Conservation (phyloP, 2,888 invertebrate genomes). For the Azorinus chamasolen region DNA sequence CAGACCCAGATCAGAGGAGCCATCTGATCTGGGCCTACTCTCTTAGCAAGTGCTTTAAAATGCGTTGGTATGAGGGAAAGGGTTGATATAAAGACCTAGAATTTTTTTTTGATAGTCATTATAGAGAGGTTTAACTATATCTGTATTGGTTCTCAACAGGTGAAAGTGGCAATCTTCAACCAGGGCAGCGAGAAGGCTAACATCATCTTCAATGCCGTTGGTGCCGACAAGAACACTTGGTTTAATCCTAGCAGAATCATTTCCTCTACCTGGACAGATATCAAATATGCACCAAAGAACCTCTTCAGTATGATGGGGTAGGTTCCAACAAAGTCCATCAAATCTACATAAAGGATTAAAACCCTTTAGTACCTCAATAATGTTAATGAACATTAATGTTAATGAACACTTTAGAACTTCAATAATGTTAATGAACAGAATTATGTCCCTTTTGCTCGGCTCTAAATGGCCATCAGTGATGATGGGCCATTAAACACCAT, state of each 20-base stretch:
- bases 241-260: slow-evolving; percentile 64
- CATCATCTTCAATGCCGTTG: slow-evolving; percentile 69
- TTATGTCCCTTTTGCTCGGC: no score
- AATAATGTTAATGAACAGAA: no score
- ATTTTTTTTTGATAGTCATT: neutral
- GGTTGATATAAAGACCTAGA: neutral
- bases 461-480: no score
- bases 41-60: neutral
- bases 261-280: slow-evolving; percentile 68
- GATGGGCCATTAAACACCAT: no score
- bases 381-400: no score
- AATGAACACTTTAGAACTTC: no score
- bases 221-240: slow-evolving; percentile 70
- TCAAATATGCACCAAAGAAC: slow-evolving; percentile 64
- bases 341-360: no score
- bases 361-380: no score
- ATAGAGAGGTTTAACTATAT: neutral
- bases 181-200: slow-evolving; percentile 69
- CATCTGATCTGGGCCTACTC: no score
- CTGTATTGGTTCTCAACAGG: slow-evolving; percentile 36
- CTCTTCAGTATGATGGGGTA: slow-evolving; percentile 69
- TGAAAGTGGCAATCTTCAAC: slow-evolving; percentile 70
- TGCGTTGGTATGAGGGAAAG: neutral
- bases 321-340: no score
- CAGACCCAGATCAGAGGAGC: no score